These are phyloP conservation scores for Dendrocincla tyrannina DNA, from an alignment of 2,797 vertebrate species.

Conservation along the genomic window DNA sequence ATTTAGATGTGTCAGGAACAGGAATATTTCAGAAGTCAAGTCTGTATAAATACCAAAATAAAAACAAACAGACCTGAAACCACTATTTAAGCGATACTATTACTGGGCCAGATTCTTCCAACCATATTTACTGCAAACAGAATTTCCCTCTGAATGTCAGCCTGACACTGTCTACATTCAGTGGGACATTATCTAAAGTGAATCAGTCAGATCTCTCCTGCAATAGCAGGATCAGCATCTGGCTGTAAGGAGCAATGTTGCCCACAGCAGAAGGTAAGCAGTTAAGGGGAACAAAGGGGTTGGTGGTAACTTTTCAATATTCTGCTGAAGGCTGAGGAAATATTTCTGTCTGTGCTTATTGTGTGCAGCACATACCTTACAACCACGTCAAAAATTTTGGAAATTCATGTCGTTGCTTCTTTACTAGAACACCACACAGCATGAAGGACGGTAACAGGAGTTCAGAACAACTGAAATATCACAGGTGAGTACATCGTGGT, in stretches of 20 bases:
- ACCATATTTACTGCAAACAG: not conserved
- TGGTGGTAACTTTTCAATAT: not conserved
- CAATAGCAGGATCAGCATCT: not conserved
- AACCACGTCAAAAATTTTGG: not conserved
- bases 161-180: not conserved
- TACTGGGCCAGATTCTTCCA: not conserved
- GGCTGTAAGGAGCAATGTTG: not conserved
- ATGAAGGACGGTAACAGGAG: not conserved
- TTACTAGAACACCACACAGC: not conserved
- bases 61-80: slow-evolving; percentile 36
- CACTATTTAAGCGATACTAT: not conserved
- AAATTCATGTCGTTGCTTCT: not conserved
- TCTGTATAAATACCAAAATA: slow-evolving; percentile 27
- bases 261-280: not conserved
- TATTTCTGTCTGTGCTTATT: not conserved
- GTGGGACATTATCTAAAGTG: not conserved
- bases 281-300: not conserved
- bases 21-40: slow-evolving; percentile 23
- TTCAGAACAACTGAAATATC: not conserved
- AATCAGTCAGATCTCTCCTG: not conserved
- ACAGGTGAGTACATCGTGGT: not conserved
- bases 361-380: not conserved
- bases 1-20: slow-evolving; percentile 30
- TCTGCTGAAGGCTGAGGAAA: not conserved
- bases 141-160: not conserved